Evolutionary conservation across 2,797 vertebrate genomes (phyloP).

Genomic region (Trichosurus vulpecula): DNA sequence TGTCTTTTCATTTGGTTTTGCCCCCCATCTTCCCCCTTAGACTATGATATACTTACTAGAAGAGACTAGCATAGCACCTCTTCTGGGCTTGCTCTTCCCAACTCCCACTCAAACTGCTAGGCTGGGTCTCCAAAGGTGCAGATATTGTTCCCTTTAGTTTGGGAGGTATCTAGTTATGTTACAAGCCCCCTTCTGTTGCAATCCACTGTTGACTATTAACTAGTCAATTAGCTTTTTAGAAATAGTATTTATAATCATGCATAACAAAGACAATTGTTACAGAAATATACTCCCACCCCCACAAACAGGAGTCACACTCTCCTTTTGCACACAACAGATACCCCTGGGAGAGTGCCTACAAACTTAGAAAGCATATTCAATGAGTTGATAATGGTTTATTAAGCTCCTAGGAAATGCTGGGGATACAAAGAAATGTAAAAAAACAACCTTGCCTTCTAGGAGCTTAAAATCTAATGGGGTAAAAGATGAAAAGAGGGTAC

Average conservation of each 20-base stretch:
- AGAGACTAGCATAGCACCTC: neutral
- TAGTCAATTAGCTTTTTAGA: neutral
- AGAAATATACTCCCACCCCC: neutral
- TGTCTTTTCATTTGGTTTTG: neutral
- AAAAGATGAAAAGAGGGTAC: neutral
- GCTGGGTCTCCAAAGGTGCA: neutral
- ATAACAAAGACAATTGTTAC: neutral
- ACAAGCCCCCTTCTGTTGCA: neutral
- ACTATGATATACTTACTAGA: neutral
- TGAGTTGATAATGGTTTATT: neutral
- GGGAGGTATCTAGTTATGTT: neutral
- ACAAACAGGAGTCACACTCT: too few relatives aligned
- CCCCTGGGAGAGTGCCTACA: neutral
- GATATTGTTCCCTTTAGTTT: neutral
- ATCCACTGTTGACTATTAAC: neutral
- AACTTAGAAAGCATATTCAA: neutral
- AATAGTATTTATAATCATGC: neutral
- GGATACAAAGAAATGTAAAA: neutral
- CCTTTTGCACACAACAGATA: neutral
- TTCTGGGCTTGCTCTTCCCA: neutral
- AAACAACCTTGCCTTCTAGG: neutral
- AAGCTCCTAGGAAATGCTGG: neutral
- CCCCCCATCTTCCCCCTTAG: neutral
- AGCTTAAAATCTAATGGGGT: neutral
- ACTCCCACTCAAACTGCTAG: neutral